Conservation (phyloP, 1,140 invertebrate genomes). For the Plectrocnemia conspersa region DNA sequence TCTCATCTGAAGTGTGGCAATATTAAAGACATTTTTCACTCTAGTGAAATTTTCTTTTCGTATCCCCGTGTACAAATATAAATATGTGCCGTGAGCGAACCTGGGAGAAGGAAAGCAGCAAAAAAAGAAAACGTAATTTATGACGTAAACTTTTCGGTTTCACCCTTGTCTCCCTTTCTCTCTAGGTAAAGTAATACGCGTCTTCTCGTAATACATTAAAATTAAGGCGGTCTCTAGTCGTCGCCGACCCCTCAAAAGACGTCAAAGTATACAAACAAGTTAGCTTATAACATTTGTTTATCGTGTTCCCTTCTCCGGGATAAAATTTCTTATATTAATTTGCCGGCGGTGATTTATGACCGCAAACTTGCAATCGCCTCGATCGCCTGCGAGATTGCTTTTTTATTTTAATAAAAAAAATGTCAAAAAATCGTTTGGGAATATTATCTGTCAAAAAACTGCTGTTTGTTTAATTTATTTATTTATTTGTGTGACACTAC, state of each 20-base stretch:
- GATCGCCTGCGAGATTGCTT: neutral
- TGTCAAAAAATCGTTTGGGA: no score
- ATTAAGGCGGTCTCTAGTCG: conserved; percentile 22
- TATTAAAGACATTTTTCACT: conserved; percentile 27
- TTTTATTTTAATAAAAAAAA: neutral
- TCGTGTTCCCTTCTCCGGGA: conserved; percentile 24
- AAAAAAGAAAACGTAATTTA: conserved; percentile 24
- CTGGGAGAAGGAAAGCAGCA: conserved; percentile 8
- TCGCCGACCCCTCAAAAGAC: conserved; percentile 11
- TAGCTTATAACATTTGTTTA: conserved; percentile 31
- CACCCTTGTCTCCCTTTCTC: conserved; percentile 1
- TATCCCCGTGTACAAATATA: no score
- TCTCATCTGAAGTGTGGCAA: conserved; percentile 17
- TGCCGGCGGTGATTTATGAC: conserved; percentile 28
- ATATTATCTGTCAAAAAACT: no score
- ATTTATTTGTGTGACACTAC: neutral
- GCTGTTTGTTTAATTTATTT: no score
- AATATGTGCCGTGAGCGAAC: no score
- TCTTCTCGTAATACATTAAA: conserved; percentile 27
- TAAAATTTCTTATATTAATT: conserved; percentile 33
- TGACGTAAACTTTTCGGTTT: conserved; percentile 24
- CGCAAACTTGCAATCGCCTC: conserved; percentile 2
- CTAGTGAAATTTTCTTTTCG: conserved; percentile 8
- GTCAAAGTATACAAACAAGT: conserved; percentile 30
- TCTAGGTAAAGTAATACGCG: conserved; percentile 26